phyloP scores from a whole-genome alignment of 1,140 invertebrate genomes.

The Lordiphosa stackelbergi region DNA sequence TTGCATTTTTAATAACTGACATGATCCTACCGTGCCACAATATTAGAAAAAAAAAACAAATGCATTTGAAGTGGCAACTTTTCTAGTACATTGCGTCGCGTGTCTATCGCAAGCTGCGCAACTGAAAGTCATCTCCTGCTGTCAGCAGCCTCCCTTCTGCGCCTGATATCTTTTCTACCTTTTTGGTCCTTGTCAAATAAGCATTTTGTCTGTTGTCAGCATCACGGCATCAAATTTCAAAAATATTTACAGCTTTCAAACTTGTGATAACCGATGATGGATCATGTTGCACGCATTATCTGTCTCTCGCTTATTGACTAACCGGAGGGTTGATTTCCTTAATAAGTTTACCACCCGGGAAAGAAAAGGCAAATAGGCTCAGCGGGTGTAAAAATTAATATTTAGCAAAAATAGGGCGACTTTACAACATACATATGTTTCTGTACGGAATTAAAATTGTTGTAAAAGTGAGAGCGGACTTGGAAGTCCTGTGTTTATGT shows the following conservation, averaged over 20 bases:
- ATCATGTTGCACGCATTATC: constrained; percentile 56
- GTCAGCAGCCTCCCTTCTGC: constrained; percentile 24
- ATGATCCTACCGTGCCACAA: constrained; percentile 47
- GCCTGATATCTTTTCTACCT: constrained; percentile 9
- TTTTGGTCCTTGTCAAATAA: constrained; percentile 17
- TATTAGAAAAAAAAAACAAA: constrained; percentile 30
- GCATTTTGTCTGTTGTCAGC: constrained; percentile 64
- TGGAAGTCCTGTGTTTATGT: no score
- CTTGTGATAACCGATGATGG: constrained; percentile 52
- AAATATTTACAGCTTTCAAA: constrained; percentile 69
- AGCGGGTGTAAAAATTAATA: no score
- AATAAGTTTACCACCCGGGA: not conserved
- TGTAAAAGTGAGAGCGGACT: no score
- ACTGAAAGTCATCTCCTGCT: constrained; percentile 32
- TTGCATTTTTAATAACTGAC: constrained; percentile 53
- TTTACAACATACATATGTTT: no score
- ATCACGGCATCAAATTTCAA: constrained; percentile 63
- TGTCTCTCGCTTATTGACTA: constrained; percentile 46
- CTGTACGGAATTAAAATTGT: no score
- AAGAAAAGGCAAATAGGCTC: no score
- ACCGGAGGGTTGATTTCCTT: constrained; percentile 36
- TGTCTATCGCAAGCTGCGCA: constrained; percentile 62
- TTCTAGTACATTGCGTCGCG: constrained; percentile 34
- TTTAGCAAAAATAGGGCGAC: no score
- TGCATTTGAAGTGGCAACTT: constrained; percentile 31